Conservation (phyloP, 2,797 vertebrate genomes). For the Acrocephalus scirpaceus region DNA sequence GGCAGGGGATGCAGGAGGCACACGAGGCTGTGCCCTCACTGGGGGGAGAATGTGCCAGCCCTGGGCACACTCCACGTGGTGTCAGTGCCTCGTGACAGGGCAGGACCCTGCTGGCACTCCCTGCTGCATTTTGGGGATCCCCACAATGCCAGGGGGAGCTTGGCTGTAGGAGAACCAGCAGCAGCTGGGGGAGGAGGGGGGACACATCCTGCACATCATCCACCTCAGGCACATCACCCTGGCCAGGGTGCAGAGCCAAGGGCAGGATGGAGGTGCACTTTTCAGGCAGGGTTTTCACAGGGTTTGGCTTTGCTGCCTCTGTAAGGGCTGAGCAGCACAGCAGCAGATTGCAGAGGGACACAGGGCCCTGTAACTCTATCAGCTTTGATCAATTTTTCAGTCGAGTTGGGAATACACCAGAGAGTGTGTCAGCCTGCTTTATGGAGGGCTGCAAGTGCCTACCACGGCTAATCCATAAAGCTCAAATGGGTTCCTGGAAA, state of each 20-base stretch:
- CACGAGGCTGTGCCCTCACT: rapidly evolving
- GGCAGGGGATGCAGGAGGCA: background rate
- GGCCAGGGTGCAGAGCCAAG: background rate
- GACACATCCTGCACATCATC: background rate
- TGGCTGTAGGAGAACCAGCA: background rate
- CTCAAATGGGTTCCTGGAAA: conserved; percentile 55
- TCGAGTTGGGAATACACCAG: conserved; percentile 29
- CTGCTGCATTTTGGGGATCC: background rate
- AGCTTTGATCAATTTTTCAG: conserved; percentile 63
- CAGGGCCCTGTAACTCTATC: conserved; percentile 50
- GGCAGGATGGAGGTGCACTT: background rate
- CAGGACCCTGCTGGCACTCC: background rate
- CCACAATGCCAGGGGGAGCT: background rate
- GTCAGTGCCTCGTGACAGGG: rapidly evolving
- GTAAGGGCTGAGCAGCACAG: background rate
- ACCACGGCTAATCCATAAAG: conserved; percentile 52
- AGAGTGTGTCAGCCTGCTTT: conserved; percentile 23
- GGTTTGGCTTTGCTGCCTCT: background rate
- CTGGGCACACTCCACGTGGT: rapidly evolving
- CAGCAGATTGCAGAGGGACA: conserved; percentile 26
- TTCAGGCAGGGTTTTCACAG: background rate
- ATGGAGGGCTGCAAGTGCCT: conserved; percentile 39
- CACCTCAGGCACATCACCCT: rapidly evolving
- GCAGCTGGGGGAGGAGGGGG: rapidly evolving
- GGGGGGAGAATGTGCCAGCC: rapidly evolving